These are phyloP conservation scores for Panthera leo DNA, from an alignment of 2,113 vertebrate genomes.

Conservation along the genomic window DNA sequence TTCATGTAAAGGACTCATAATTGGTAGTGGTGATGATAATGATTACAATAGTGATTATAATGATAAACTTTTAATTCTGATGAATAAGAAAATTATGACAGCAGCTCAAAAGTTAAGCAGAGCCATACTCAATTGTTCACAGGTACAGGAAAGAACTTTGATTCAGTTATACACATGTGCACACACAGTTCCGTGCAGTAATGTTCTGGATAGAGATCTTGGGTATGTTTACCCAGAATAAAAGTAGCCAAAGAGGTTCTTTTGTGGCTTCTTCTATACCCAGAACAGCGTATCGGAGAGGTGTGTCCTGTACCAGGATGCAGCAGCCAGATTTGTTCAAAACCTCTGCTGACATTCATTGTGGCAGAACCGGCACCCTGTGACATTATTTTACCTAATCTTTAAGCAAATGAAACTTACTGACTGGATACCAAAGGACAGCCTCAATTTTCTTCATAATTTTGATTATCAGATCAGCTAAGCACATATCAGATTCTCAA, in stretches of 20 bases:
- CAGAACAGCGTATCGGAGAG: neutral
- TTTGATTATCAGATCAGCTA: neutral
- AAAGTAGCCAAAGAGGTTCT: neutral
- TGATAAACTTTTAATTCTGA: neutral
- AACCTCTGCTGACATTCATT: neutral
- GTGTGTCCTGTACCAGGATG: neutral
- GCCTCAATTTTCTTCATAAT: neutral
- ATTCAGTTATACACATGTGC: neutral
- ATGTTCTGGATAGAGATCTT: neutral
- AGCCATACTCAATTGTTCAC: neutral
- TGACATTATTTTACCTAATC: neutral
- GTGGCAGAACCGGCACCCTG: neutral
- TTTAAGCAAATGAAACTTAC: conserved; percentile 13
- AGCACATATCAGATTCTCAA: neutral
- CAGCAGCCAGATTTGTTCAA: neutral
- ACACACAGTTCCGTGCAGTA: neutral
- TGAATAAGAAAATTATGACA: neutral
- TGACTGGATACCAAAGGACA: neutral
- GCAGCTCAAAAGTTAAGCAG: neutral
- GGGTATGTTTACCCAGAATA: neutral
- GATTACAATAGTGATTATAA: neutral
- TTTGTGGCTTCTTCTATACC: neutral
- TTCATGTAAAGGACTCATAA: neutral
- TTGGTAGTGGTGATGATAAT: neutral
- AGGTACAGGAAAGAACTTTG: neutral